These are phyloP conservation scores for Phasianus colchicus DNA, from an alignment of 2,113 vertebrate genomes.

Conservation along the genomic window DNA sequence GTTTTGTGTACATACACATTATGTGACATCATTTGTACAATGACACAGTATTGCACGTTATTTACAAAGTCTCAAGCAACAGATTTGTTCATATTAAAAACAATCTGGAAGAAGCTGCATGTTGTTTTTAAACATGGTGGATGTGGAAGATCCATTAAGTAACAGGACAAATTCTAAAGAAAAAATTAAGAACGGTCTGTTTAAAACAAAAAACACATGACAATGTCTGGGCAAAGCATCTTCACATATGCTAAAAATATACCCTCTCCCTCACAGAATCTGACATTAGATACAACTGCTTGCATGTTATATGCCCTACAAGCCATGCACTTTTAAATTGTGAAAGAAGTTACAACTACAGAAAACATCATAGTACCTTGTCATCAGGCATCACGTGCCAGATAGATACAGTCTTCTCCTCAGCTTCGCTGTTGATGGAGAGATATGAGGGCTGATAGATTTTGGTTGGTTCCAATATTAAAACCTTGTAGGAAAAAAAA, in stretches of 20 bases:
- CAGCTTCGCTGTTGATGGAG: constrained; percentile 95
- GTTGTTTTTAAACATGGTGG: background rate
- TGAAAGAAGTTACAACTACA: background rate
- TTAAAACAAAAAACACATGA: background rate
- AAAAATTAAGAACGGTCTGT: background rate
- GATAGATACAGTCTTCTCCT: constrained; percentile 94
- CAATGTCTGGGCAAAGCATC: background rate
- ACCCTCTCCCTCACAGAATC: background rate
- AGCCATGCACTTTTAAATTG: background rate
- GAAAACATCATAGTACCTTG: constrained; percentile 79
- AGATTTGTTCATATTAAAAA: background rate
- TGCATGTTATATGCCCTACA: background rate
- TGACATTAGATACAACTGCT: background rate
- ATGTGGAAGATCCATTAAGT: background rate
- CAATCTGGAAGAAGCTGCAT: background rate
- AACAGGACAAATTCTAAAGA: background rate
- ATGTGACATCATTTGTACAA: background rate
- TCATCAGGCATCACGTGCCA: constrained; percentile 97
- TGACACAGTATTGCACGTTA: background rate
- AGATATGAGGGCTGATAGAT: constrained; percentile 97
- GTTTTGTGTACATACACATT: background rate
- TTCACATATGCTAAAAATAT: background rate
- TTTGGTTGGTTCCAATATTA: constrained; percentile 98
- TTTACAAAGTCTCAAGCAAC: background rate
- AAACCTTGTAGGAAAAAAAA: constrained; percentile 81